phyloP scores from a whole-genome alignment of 1,140 invertebrate genomes.

The Drosophila equinoxialis region DNA sequence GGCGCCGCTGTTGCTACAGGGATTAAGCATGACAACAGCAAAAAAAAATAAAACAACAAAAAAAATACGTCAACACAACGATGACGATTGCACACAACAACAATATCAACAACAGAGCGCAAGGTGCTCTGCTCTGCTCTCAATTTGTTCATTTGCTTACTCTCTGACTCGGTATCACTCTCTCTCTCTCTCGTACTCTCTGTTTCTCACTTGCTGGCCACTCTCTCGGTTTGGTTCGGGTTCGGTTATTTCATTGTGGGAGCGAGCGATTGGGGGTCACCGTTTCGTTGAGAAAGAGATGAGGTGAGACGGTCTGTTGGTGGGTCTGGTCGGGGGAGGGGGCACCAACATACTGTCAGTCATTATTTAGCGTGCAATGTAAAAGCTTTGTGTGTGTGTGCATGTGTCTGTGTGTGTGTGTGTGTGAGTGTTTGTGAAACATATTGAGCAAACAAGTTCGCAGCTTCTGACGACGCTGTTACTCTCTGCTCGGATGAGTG shows the following conservation, averaged over 20 bases:
- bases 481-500: constrained; percentile 31
- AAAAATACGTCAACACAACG: constrained; percentile 64
- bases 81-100: constrained; percentile 62
- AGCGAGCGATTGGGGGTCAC: constrained; percentile 76
- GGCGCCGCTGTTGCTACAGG: constrained; percentile 63
- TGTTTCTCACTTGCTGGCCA: not conserved
- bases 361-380: constrained; percentile 74
- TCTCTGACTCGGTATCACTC: constrained; percentile 7
- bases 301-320: constrained; percentile 1
- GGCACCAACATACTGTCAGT: constrained; percentile 78
- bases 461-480: constrained; percentile 65
- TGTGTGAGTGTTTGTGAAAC: constrained; percentile 66
- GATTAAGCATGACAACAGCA: constrained; percentile 71
- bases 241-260: constrained; percentile 65
- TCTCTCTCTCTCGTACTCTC: constrained; percentile 4
- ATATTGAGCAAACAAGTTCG: constrained; percentile 82
- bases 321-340: not conserved
- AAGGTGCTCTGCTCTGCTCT: constrained; percentile 50
- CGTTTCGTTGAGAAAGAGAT: constrained; percentile 16
- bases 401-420: constrained; percentile 35
- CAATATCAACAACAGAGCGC: constrained; percentile 44
- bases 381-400: constrained; percentile 60
- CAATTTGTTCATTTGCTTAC: constrained; percentile 28
- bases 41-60: constrained; percentile 33
- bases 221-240: constrained; percentile 26